Conservation (phyloP, 2,797 vertebrate genomes). For the Catostomus latipinnis region DNA sequence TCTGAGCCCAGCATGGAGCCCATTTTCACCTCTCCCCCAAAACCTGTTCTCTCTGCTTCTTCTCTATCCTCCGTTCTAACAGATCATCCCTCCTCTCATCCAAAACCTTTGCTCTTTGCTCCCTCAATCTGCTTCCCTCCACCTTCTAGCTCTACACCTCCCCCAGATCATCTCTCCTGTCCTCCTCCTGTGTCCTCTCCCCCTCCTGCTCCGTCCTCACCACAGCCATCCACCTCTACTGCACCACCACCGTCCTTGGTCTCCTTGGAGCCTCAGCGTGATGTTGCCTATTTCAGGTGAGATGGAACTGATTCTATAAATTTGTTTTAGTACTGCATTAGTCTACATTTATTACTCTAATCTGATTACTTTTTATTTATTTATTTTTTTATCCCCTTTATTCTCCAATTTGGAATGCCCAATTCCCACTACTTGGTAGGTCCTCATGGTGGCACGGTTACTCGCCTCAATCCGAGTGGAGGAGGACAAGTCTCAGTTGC, state of each 20-base stretch:
- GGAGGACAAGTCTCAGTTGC: no score
- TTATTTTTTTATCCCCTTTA: no score
- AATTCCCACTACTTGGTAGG: no score
- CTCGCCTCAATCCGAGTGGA: no score
- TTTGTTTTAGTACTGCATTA: no score
- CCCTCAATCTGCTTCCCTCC: no score
- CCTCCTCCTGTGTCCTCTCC: constrained; percentile 49
- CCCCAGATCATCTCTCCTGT: background rate
- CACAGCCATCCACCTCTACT: constrained; percentile 37
- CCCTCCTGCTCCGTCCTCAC: constrained; percentile 48
- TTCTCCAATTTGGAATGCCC: no score
- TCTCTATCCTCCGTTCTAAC: constrained; percentile 48
- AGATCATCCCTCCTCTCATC: constrained; percentile 2
- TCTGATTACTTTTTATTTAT: no score
- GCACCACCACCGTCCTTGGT: background rate
- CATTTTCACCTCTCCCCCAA: constrained; percentile 14
- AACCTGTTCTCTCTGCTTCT: constrained; percentile 38
- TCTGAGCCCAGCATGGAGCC: constrained; percentile 4
- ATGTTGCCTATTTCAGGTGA: constrained; percentile 80
- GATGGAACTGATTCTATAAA: background rate
- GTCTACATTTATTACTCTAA: no score
- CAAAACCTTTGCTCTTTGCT: no score
- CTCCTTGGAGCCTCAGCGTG: constrained; percentile 67
- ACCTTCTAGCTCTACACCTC: no score
- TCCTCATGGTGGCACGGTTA: no score